A percentile compares a stretch with the other conserved stretches of the same genome.
phyloP scores from a whole-genome alignment of 2,113 vertebrate genomes.

The Antennarius striatus region DNA sequence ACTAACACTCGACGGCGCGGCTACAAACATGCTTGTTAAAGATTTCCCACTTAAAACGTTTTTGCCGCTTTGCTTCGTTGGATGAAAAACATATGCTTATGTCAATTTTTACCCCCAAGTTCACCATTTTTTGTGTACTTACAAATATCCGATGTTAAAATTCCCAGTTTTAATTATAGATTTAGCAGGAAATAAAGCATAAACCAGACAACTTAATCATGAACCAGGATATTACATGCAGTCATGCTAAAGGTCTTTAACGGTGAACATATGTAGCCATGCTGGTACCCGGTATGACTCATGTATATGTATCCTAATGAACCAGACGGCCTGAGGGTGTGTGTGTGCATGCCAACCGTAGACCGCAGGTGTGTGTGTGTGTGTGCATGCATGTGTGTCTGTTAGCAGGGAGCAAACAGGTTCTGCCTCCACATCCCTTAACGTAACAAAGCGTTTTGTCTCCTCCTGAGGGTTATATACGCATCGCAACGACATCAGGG shows the following conservation, averaged over 20 bases:
- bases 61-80: too few relatives aligned
- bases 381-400: neutral
- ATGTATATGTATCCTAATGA: conserved; percentile 26
- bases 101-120: too few relatives aligned
- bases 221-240: too few relatives aligned
- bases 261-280: conserved; percentile 36
- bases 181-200: neutral
- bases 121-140: too few relatives aligned
- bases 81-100: too few relatives aligned
- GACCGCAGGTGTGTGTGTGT: neutral
- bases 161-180: too few relatives aligned
- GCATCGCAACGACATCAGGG: conserved; percentile 32
- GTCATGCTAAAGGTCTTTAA: conserved; percentile 6
- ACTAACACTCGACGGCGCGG: too few relatives aligned
- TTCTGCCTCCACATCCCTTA: conserved; percentile 44
- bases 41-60: too few relatives aligned
- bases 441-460: conserved; percentile 38
- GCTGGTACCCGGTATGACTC: conserved; percentile 17
- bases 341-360: conserved; percentile 1
- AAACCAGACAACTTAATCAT: too few relatives aligned
- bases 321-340: conserved; percentile 41
- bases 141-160: too few relatives aligned
- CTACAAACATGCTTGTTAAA: too few relatives aligned
- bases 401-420: conserved; percentile 35
- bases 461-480: conserved; percentile 35